Percentiles rank a stretch among this genome's conserved stretches.
phyloP scores from a whole-genome alignment of 1,140 invertebrate species.

The Wiebesia pumilae region DNA sequence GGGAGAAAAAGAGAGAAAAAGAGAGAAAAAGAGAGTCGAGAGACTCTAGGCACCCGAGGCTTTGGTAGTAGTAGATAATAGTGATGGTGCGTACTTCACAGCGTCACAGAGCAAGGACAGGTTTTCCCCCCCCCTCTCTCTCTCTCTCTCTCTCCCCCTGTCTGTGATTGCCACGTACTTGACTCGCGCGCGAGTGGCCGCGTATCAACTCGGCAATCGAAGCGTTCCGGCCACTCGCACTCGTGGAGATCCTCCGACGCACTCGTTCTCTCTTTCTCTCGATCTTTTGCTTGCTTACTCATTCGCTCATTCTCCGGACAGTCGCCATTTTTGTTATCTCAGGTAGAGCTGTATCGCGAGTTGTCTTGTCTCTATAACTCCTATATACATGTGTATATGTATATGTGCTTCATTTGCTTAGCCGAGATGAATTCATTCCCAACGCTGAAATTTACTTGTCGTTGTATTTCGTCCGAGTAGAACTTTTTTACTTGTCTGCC shows the following conservation, averaged over 20 bases:
- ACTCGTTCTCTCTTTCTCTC: conserved; percentile 33
- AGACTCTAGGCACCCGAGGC: neutral
- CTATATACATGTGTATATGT: conserved; percentile 4
- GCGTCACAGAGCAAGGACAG: conserved; percentile 1
- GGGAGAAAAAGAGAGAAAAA: neutral
- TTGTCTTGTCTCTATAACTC: neutral
- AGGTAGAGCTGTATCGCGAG: conserved; percentile 11
- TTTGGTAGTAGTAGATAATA: neutral
- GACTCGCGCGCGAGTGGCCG: neutral
- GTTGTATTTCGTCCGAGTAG: neutral
- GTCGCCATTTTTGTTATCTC: conserved; percentile 35
- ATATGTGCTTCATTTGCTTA: neutral
- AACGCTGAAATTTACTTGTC: neutral
- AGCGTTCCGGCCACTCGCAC: conserved; percentile 27
- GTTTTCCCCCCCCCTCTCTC: neutral
- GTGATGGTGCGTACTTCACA: neutral
- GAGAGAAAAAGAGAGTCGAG: neutral
- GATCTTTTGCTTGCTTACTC: neutral
- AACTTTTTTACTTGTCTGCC: neutral
- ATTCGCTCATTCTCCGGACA: conserved; percentile 3
- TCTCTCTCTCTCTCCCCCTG: neutral
- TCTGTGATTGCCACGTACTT: conserved; percentile 12
- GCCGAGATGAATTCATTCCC: conserved; percentile 4
- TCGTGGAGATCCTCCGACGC: conserved; percentile 18
- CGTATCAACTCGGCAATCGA: conserved; percentile 22